Evolutionary conservation across 2,888 invertebrate species (phyloP).

Genomic region (Melolontha melolontha): DNA sequence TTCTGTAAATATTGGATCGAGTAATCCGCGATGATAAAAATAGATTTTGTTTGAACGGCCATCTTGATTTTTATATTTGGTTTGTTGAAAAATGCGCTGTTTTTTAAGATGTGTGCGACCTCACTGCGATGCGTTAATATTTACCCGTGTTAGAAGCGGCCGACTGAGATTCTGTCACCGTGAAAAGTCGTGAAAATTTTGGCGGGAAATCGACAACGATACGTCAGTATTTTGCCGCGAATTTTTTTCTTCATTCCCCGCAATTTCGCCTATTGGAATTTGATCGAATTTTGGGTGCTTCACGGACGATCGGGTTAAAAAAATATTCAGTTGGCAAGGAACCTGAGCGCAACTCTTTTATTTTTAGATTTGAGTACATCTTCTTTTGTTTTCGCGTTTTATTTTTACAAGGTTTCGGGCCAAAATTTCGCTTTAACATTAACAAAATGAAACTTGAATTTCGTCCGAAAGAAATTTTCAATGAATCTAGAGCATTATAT

Average conservation of each 20-base stretch:
- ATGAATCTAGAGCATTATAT: too few species aligned
- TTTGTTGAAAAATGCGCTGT: constrained; percentile 25
- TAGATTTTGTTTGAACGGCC: constrained; percentile 64
- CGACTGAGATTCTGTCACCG: not conserved
- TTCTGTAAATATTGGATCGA: constrained; percentile 56
- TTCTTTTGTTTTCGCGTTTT: too few species aligned
- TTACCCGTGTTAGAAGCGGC: not conserved
- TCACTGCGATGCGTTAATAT: not conserved
- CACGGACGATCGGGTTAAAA: too few species aligned
- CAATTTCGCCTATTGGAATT: too few species aligned
- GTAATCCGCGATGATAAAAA: constrained; percentile 60
- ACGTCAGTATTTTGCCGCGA: not conserved
- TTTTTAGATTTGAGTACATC: too few species aligned
- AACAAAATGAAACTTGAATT: too few species aligned
- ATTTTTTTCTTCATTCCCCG: not conserved
- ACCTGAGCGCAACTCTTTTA: too few species aligned
- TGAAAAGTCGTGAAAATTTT: constrained; percentile 16
- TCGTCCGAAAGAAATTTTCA: too few species aligned
- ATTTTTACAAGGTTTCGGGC: too few species aligned
- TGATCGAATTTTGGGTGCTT: too few species aligned
- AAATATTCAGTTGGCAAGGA: too few species aligned
- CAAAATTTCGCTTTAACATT: too few species aligned
- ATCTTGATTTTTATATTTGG: constrained; percentile 58
- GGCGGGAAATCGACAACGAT: constrained; percentile 6
- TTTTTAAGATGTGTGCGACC: not conserved